These are phyloP conservation scores for Marronus borbonicus DNA, from an alignment of 2,888 invertebrate species.

Conservation along the genomic window DNA sequence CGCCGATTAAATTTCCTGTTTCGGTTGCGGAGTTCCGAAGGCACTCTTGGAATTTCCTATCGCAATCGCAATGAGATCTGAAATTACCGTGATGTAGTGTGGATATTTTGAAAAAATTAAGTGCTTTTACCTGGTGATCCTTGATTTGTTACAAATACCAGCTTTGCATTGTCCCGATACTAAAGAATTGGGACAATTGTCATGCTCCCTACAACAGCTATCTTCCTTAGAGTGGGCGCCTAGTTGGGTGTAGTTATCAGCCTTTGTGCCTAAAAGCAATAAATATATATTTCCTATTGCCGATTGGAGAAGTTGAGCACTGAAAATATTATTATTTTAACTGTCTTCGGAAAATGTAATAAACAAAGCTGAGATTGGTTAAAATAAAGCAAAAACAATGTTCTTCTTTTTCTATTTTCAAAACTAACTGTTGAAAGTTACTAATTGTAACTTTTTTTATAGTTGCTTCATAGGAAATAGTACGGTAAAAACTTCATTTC, in stretches of 20 bases:
- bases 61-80: slow-evolving; percentile 83
- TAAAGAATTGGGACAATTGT: slow-evolving; percentile 78
- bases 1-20: slow-evolving; percentile 81
- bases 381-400: no score
- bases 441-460: no score
- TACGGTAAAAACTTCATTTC: no score
- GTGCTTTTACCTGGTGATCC: slow-evolving; percentile 73
- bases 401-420: no score
- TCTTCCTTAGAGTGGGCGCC: slow-evolving; percentile 79
- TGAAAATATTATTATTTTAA: no score
- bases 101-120: background rate
- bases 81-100: background rate
- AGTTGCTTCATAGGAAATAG: no score
- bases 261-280: slow-evolving; percentile 72
- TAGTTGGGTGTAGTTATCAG: slow-evolving; percentile 76
- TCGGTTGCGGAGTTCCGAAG: slow-evolving; percentile 78
- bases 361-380: no score
- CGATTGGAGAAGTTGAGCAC: no score
- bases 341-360: no score
- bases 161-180: slow-evolving; percentile 75
- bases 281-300: no score
- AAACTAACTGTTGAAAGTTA: no score
- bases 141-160: slow-evolving; percentile 79
- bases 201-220: slow-evolving; percentile 82
- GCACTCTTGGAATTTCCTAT: slow-evolving; percentile 80